Evolutionary conservation across 2,797 vertebrate genomes (phyloP).

Genomic region (Simalia tracyae): DNA sequence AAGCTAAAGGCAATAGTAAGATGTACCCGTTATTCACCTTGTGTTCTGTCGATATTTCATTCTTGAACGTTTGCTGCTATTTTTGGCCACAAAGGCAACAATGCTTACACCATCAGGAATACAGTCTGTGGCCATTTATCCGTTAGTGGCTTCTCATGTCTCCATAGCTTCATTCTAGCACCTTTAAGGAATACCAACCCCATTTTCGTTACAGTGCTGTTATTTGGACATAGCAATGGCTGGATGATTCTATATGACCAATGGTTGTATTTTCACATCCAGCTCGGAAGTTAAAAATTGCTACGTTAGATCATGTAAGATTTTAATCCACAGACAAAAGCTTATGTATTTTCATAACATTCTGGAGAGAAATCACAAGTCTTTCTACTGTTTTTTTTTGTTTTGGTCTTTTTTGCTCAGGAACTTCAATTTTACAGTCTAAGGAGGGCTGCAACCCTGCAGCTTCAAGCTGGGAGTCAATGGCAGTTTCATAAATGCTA

Average conservation of each 20-base stretch:
- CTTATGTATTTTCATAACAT: not conserved
- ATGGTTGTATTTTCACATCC: not conserved
- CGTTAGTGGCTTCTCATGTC: too few relatives aligned
- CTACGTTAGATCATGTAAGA: not conserved
- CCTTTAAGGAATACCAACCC: too few relatives aligned
- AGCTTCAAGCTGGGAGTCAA: not conserved
- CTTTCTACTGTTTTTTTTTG: not conserved
- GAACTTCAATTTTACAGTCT: slow-evolving; percentile 22
- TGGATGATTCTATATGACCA: not conserved
- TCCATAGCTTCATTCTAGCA: too few relatives aligned
- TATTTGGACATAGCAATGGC: not conserved
- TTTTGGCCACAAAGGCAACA: not conserved
- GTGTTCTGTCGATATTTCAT: not conserved
- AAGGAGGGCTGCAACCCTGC: slow-evolving; percentile 11
- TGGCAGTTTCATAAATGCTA: not conserved
- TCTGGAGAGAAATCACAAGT: not conserved
- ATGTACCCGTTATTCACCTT: not conserved
- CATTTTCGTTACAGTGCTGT: not conserved
- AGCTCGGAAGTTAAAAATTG: not conserved
- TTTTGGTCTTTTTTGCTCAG: not conserved
- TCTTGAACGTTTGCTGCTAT: not conserved
- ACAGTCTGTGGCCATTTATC: not conserved
- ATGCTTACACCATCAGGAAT: too few relatives aligned
- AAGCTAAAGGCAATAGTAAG: not conserved
- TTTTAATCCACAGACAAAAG: not conserved